These are phyloP conservation scores for Tetramorium bicarinatum DNA, from an alignment of 2,888 invertebrate genomes.

Conservation along the genomic window DNA sequence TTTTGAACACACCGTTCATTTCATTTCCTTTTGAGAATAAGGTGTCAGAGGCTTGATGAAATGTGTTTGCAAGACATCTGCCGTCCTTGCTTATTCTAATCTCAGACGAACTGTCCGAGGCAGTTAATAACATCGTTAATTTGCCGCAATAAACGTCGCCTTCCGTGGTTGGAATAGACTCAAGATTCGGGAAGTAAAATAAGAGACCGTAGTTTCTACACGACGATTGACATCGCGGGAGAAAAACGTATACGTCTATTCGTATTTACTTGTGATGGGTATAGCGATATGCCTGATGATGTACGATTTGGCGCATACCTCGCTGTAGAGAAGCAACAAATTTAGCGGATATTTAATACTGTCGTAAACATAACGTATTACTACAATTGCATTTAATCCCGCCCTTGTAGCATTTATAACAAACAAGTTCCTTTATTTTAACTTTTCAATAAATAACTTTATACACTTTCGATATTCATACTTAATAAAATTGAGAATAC, in stretches of 20 bases:
- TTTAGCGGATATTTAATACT: conserved; percentile 51
- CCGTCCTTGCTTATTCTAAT: conserved; percentile 41
- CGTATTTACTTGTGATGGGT: conserved; percentile 23
- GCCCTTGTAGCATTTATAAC: neutral
- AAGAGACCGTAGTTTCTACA: neutral
- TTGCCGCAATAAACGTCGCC: conserved; percentile 57
- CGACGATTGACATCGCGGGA: conserved; percentile 41
- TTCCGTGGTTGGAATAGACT: conserved; percentile 51
- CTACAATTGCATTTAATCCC: neutral
- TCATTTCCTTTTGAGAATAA: conserved; percentile 1
- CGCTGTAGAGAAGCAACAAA: conserved; percentile 43
- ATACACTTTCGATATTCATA: neutral
- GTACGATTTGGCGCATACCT: conserved; percentile 51
- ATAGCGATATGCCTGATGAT: conserved; percentile 17
- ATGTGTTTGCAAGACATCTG: neutral
- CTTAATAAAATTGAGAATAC: neutral
- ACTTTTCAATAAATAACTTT: neutral
- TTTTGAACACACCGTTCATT: neutral
- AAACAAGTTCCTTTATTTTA: neutral
- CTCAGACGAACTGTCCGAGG: conserved; percentile 31
- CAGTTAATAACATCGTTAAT: conserved; percentile 52
- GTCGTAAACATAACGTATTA: conserved; percentile 17
- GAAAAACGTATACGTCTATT: conserved; percentile 34
- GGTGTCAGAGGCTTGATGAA: neutral
- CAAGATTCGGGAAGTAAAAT: conserved; percentile 53